phyloP scores from a whole-genome alignment of 37 sponge, comb jelly and placozoan species.

The Halichondria panicea region DNA sequence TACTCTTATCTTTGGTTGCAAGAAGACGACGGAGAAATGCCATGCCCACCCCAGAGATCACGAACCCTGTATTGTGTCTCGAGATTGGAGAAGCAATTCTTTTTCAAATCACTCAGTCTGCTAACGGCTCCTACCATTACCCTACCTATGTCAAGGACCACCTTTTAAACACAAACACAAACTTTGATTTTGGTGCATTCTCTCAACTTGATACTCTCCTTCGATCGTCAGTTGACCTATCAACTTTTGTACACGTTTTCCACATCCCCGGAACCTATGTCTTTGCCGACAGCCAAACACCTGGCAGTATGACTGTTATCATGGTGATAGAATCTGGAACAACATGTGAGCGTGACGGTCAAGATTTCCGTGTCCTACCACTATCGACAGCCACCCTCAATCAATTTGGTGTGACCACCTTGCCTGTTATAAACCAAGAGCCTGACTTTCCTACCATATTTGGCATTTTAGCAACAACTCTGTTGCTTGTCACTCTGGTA shows the following conservation, averaged over 20 bases:
- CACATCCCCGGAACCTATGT: not conserved
- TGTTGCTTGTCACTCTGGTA: not conserved
- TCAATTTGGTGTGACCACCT: not conserved
- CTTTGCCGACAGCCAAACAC: not conserved
- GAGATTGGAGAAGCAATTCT: not conserved
- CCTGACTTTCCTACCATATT: slow-evolving; percentile 5
- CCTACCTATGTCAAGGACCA: slow-evolving; percentile 11
- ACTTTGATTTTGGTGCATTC: slow-evolving; percentile 15
- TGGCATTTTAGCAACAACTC: not conserved
- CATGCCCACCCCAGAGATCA: not conserved
- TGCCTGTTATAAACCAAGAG: not conserved
- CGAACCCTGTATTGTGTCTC: slow-evolving; percentile 1
- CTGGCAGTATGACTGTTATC: not conserved
- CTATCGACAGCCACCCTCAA: not conserved
- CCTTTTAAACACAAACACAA: not conserved
- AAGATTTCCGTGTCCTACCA: slow-evolving; percentile 8
- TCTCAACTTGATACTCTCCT: not conserved
- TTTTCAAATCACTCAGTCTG: slow-evolving; percentile 5
- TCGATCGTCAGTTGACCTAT: not conserved
- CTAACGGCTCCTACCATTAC: not conserved
- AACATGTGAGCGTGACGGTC: slow-evolving; percentile 6
- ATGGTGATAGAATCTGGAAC: not conserved
- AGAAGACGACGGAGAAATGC: not conserved
- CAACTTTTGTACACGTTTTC: not conserved
- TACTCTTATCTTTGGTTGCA: too few species aligned